Conservation (phyloP, 2,888 invertebrate species). For the Drosophila flavopinicola region DNA sequence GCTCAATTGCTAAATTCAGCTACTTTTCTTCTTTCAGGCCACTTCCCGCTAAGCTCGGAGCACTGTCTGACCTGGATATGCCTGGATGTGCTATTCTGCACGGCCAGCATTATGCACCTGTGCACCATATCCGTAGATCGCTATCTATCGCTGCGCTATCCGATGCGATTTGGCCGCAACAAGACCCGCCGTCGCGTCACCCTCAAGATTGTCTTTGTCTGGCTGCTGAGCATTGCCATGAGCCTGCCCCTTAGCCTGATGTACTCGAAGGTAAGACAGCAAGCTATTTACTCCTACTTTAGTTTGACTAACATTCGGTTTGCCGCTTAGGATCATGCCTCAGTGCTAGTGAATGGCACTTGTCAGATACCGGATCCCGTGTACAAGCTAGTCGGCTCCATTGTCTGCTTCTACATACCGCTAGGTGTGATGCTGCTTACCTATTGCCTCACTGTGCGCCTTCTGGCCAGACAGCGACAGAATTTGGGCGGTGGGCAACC, state of each 20-base stretch:
- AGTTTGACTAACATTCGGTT: neutral
- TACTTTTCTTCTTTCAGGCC: conserved; percentile 86
- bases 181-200: conserved; percentile 93
- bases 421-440: conserved; percentile 97
- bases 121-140: conserved; percentile 98
- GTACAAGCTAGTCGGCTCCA: conserved; percentile 96
- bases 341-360: conserved; percentile 92
- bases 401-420: conserved; percentile 98
- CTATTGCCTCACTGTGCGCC: conserved; percentile 95
- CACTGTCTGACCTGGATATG: conserved; percentile 98
- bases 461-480: conserved; percentile 93
- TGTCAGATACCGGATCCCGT: conserved; percentile 95
- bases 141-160: conserved; percentile 95
- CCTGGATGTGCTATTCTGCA: conserved; percentile 97
- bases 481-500: conserved; percentile 86
- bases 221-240: conserved; percentile 96
- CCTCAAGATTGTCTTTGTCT: conserved; percentile 96
- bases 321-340: conserved; percentile 89
- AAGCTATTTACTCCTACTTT: neutral
- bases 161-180: conserved; percentile 96
- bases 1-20: neutral
- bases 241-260: conserved; percentile 94
- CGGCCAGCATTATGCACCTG: conserved; percentile 98
- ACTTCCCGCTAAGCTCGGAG: conserved; percentile 91
- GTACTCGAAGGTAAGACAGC: conserved; percentile 91